These are phyloP conservation scores for Hypsopygia costalis DNA, from an alignment of 2,888 invertebrate species.

Conservation along the genomic window DNA sequence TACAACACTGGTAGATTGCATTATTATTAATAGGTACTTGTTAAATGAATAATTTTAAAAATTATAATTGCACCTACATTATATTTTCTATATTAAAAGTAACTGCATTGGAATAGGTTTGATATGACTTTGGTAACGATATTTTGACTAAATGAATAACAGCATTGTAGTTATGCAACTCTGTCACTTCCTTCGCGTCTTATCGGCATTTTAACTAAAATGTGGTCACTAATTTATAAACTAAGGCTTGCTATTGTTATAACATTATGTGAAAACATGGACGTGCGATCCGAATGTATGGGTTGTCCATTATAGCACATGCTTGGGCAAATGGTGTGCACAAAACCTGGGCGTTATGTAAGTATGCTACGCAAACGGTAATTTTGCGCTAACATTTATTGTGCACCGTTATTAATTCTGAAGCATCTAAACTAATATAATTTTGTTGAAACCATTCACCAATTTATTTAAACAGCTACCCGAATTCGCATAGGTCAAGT, in stretches of 20 bases:
- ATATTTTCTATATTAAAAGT: no score
- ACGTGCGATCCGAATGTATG: slow-evolving; percentile 17
- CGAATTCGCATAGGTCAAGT: no score
- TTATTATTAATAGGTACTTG: no score
- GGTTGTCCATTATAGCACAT: slow-evolving; percentile 19
- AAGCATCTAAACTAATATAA: slow-evolving; percentile 15
- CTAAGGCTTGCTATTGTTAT: slow-evolving; percentile 46
- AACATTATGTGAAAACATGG: slow-evolving; percentile 24
- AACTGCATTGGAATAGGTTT: slow-evolving; percentile 22
- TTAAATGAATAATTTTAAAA: no score
- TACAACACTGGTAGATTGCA: slow-evolving; percentile 4
- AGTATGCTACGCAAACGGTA: slow-evolving; percentile 15
- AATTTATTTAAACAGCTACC: slow-evolving; percentile 10
- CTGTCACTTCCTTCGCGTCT: slow-evolving; percentile 27
- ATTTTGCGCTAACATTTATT: slow-evolving; percentile 16
- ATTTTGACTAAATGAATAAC: slow-evolving; percentile 9
- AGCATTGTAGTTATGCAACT: slow-evolving; percentile 1
- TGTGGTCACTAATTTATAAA: slow-evolving; percentile 39
- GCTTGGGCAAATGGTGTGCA: slow-evolving; percentile 29
- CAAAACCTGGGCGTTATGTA: slow-evolving; percentile 18
- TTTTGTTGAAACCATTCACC: slow-evolving; percentile 18
- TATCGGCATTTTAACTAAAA: slow-evolving; percentile 29
- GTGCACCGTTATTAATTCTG: slow-evolving; percentile 12
- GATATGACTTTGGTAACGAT: slow-evolving; percentile 18
- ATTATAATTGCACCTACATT: no score